These are phyloP conservation scores for Orcinus orca DNA, from an alignment of 2,113 vertebrate species.

Conservation along the genomic window DNA sequence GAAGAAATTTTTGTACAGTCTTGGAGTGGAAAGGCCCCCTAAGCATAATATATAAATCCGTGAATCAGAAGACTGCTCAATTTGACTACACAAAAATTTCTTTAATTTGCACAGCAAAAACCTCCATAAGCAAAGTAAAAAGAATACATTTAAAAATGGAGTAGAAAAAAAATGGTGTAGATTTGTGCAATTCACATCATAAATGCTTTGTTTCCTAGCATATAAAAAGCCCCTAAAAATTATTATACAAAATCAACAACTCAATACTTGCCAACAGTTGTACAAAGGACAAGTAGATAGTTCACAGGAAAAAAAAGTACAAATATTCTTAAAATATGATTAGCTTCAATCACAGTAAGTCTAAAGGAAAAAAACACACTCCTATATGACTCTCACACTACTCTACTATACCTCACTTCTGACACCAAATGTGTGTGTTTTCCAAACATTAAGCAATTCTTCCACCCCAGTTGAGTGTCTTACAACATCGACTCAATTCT, in stretches of 20 bases:
- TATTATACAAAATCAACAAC: neutral
- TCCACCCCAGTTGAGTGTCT: neutral
- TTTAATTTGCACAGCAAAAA: neutral
- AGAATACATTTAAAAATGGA: neutral
- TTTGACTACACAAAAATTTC: neutral
- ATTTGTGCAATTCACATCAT: neutral
- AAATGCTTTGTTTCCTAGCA: neutral
- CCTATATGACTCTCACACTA: neutral
- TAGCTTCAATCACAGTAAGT: neutral
- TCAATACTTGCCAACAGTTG: neutral
- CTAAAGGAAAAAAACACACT: neutral
- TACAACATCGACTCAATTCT: neutral
- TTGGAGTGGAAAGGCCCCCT: conserved; percentile 2
- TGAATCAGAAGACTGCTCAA: neutral
- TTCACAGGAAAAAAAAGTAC: neutral
- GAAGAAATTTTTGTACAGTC: conserved; percentile 30
- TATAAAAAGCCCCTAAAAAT: neutral
- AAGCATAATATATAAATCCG: neutral
- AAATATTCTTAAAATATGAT: neutral
- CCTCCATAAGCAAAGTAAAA: neutral
- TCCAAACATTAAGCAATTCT: neutral
- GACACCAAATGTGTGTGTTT: neutral
- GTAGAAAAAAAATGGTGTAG: neutral
- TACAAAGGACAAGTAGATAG: neutral
- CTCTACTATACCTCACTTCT: neutral